Conservation (phyloP, 53 echinoderm and acorn worm genomes). For the Holothuria leucospilota region DNA sequence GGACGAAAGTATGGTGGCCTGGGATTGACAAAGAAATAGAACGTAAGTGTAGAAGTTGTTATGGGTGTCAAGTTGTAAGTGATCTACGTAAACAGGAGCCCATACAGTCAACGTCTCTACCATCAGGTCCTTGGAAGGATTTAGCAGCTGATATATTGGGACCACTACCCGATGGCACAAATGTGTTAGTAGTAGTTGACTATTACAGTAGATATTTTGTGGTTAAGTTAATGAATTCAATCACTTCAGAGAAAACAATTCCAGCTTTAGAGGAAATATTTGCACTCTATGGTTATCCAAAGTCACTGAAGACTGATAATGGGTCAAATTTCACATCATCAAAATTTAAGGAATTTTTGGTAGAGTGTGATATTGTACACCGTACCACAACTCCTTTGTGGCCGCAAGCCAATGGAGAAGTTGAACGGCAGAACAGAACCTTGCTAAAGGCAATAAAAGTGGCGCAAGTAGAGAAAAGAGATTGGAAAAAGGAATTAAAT, state of each 20-base stretch:
- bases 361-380: slow-evolving; percentile 51
- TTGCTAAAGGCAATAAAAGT: slow-evolving; percentile 52
- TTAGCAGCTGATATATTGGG: slow-evolving; percentile 54
- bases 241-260: slow-evolving; percentile 40
- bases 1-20: slow-evolving; percentile 44
- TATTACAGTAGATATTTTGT: slow-evolving; percentile 55
- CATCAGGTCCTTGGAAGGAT: slow-evolving; percentile 43
- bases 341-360: slow-evolving; percentile 48
- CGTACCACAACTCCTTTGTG: slow-evolving; percentile 53
- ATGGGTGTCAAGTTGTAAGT: slow-evolving; percentile 45
- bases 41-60: slow-evolving; percentile 7
- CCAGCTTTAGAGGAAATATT: slow-evolving; percentile 51
- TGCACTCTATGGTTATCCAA: slow-evolving; percentile 52
- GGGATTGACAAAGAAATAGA: slow-evolving; percentile 12
- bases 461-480: background rate
- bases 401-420: slow-evolving; percentile 70
- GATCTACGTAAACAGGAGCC: slow-evolving; percentile 19
- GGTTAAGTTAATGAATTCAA: slow-evolving; percentile 57
- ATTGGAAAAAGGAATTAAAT: slow-evolving; percentile 29
- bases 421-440: slow-evolving; percentile 65
- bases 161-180: slow-evolving; percentile 53
- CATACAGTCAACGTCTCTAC: slow-evolving; percentile 21
- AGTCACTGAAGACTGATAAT: slow-evolving; percentile 56
- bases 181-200: slow-evolving; percentile 53
- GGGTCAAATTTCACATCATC: slow-evolving; percentile 57